Percentiles rank a stretch among this genome's conserved stretches.
phyloP scores from a whole-genome alignment of 2,797 vertebrate species.

The Xenentodon cancila region DNA sequence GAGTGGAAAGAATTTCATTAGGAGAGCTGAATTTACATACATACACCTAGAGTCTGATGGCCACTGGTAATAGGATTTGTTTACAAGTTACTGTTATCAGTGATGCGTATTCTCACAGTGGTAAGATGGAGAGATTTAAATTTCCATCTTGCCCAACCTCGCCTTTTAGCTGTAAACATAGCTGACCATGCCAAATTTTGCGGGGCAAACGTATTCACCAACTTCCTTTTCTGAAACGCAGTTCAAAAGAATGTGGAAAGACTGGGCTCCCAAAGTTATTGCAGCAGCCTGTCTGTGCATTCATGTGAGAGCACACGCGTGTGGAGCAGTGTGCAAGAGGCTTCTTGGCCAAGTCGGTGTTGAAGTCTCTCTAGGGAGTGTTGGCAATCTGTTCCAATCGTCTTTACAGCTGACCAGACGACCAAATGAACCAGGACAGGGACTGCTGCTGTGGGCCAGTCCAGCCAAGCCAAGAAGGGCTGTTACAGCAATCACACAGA shows the following conservation, averaged over 20 bases:
- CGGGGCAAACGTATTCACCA: slow-evolving; percentile 62
- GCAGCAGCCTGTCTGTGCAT: slow-evolving; percentile 64
- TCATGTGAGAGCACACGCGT: slow-evolving; percentile 75
- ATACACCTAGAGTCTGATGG: slow-evolving; percentile 66
- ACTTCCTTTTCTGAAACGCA: slow-evolving; percentile 59
- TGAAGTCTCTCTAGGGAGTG: slow-evolving; percentile 81
- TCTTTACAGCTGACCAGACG: slow-evolving; percentile 83
- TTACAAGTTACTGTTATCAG: slow-evolving; percentile 68
- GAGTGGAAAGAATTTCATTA: slow-evolving; percentile 77
- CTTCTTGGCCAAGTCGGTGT: slow-evolving; percentile 79
- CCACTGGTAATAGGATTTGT: slow-evolving; percentile 70
- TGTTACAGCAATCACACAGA: slow-evolving; percentile 72
- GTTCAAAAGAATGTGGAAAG: slow-evolving; percentile 76
- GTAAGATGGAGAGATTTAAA: slow-evolving; percentile 40
- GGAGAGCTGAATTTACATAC: slow-evolving; percentile 52
- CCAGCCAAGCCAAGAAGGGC: slow-evolving; percentile 75
- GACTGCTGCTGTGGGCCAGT: slow-evolving; percentile 79
- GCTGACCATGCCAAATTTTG: slow-evolving; percentile 58
- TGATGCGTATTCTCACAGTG: slow-evolving; percentile 54
- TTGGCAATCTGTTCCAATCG: slow-evolving; percentile 83
- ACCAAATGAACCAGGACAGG: slow-evolving; percentile 82
- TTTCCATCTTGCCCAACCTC: slow-evolving; percentile 51
- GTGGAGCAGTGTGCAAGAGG: slow-evolving; percentile 69
- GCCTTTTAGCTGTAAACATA: slow-evolving; percentile 41
- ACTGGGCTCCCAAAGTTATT: slow-evolving; percentile 72